Base-by-base conservation (phyloP, 2,113 vertebrate species). In the Leucopternis melanops region DNA sequence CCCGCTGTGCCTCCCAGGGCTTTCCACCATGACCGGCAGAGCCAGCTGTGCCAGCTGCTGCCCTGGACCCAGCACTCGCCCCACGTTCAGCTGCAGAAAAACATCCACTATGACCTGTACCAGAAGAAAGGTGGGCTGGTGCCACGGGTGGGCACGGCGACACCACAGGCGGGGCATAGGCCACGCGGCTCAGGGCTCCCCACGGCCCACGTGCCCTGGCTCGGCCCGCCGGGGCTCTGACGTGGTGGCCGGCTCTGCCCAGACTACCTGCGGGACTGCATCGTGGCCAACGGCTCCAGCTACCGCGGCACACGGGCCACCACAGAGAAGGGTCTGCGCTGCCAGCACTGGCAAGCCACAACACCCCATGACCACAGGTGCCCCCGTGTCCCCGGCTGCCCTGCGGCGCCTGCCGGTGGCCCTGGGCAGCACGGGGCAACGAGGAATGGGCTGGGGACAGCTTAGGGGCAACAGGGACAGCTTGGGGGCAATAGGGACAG, bases 321-420 rank as follows among this genome's bases (percentile, higher is more conserved):
- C 6, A 99, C 99, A 0, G 97, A 86, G 59, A 98, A 97, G 7
- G 98, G 98, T 9, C 97, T 98, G 94, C 98, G 78, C 77, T 99
- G 99, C 92, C 99, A 99, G 78, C 98, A 95, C 42, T 99, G 99
- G 99, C 98, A 96, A 92, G 98, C 98, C 77, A 99, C 97, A 19
- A 99, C 99, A 45, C 99, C 99, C 29, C 99, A 99, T 8, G 99
- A 99, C 69, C 99, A 99, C 98, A 99, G 98, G 99, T 99, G 93
- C 62, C 91, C 58, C 87, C 0, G 0, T 47, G 61, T 87, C 88
- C 62, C 79, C 11, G 1, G 31, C 70, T 91, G 66, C 49, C 36
- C 81, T 0, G 0, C 6, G 31, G 71, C 49, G 62, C 49, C 49
- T 1, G 2, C 21, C 8, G 5, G 44, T 69, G 45, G 32, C 45